phyloP scores from a whole-genome alignment of 2,888 invertebrate species.

The Ectobius pallidus region DNA sequence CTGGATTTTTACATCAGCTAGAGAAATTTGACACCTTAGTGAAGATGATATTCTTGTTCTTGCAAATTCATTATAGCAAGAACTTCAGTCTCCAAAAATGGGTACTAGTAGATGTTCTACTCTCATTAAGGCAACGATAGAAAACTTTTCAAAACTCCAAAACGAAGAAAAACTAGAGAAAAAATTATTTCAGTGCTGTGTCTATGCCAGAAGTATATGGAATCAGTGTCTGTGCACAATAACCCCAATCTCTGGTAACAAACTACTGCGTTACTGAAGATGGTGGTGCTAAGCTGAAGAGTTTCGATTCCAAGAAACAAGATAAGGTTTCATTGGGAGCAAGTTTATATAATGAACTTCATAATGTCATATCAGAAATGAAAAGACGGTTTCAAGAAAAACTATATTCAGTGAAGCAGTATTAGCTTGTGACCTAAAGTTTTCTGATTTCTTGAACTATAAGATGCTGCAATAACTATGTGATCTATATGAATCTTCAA shows the following conservation, averaged over 20 bases:
- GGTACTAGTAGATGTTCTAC: neutral
- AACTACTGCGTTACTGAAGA: neutral
- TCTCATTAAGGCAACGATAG: neutral
- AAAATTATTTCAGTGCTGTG: too few relatives aligned
- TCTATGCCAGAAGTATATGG: too few relatives aligned
- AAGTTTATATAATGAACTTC: neutral
- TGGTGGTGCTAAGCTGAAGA: neutral
- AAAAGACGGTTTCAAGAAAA: neutral
- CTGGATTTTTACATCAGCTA: too few relatives aligned
- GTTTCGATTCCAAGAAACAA: neutral
- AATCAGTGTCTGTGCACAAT: neutral
- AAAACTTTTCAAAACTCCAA: neutral
- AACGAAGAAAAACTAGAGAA: too few relatives aligned
- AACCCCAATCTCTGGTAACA: neutral
- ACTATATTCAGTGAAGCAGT: neutral
- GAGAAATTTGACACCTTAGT: too few relatives aligned
- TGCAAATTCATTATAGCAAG: neutral
- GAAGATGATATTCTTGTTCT: too few relatives aligned
- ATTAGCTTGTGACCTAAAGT: neutral
- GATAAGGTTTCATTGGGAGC: neutral
- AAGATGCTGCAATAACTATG: neutral
- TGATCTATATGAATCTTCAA: neutral
- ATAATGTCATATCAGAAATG: neutral
- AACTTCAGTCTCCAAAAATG: slow-evolving; percentile 4
- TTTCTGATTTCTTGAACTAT: neutral